Base-by-base conservation (phyloP, 2,888 invertebrate species). In the Nomada ruficornis region DNA sequence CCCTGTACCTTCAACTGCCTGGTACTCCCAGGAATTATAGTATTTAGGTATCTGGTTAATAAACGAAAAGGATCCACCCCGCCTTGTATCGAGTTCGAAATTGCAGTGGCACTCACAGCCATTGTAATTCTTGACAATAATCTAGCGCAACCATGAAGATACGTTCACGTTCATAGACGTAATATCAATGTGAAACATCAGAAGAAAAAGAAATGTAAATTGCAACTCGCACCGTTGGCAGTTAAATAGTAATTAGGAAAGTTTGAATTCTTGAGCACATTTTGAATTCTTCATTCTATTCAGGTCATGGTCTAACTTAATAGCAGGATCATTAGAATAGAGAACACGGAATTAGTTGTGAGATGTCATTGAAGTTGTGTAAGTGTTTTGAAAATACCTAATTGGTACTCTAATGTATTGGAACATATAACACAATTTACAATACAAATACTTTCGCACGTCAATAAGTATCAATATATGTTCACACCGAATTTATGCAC, bases 61-160 rank as follows among this genome's bases (percentile, higher is more conserved):
- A 81, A 80, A 68, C 69, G 42, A 77, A 77, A 77, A 50, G 73
- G 57, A 64, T 23, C 54, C 52, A 63, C 70, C 57, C 70, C 79
- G 83, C 88, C 87, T 89, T 87, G 87, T 86, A 82, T 77, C 68
- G 71, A 79, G 85, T 87, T 70, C 85, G 83, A 87, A 83, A 82
- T 80, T 52, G 71, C 68, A 62, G 20, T 55, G 65, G 74, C 70
- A 64, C 63, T 54, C 47, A 13, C 7, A 64, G 26, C 10, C 36
- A 9, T 36, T 23, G 29, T 62, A 23, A 44, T 26, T 50, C 23
- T 42, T 18, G 63, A 10, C 44, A 20, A 47, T 20, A 44, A 47
- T 26, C 18, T 2, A 26, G 18, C 29, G 2, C 5, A 18, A 5
- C 7, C 18, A 10, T 0, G 4, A 60, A 7, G 9, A 36, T 57